Evolutionary conservation across 2,888 invertebrate species (phyloP).

Genomic region (Tipula vernalis): DNA sequence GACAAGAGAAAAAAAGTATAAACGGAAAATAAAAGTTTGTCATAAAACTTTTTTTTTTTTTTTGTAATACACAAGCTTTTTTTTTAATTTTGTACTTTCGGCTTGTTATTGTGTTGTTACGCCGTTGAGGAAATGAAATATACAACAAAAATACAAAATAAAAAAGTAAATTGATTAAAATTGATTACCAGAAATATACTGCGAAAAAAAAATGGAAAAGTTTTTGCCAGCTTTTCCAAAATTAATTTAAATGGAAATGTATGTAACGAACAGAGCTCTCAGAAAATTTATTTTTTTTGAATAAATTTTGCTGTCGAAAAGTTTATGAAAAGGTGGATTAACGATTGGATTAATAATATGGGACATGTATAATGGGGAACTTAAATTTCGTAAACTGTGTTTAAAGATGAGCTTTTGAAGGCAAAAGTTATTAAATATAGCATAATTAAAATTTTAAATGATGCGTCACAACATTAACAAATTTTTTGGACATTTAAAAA

Average conservation of each 20-base stretch:
- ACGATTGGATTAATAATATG: not conserved
- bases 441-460: not conserved
- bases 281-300: not conserved
- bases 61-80: not conserved
- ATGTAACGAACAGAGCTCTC: not conserved
- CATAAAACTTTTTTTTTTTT: not conserved
- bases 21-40: not conserved
- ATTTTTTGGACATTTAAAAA: no score
- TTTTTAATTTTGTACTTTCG: not conserved
- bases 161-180: not conserved
- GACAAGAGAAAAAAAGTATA: not conserved
- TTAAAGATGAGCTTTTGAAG: not conserved
- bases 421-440: not conserved
- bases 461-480: no score
- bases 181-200: not conserved
- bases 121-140: not conserved
- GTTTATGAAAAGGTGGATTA: not conserved
- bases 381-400: not conserved
- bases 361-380: not conserved
- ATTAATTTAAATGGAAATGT: not conserved
- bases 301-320: not conserved
- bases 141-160: not conserved
- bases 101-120: not conserved
- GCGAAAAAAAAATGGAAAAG: not conserved
- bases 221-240: not conserved